Percentiles rank a stretch among this genome's conserved stretches.
These are phyloP conservation scores for Porphyrio hochstetteri DNA, from an alignment of 2,113 vertebrate genomes.

Conservation along the genomic window DNA sequence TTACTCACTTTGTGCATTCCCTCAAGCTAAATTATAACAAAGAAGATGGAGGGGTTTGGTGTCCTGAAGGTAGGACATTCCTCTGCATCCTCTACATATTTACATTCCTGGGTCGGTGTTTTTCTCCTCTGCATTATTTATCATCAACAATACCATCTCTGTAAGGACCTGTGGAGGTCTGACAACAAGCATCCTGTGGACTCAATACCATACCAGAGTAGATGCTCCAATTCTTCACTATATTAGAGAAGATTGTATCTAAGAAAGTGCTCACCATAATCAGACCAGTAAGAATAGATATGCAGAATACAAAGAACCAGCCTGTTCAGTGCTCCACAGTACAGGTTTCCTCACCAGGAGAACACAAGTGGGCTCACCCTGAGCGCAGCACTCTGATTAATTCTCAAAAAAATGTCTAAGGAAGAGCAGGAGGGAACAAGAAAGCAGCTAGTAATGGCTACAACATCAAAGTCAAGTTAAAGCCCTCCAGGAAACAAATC, in stretches of 20 bases:
- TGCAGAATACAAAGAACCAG: neutral
- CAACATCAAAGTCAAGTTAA: neutral
- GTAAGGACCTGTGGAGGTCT: neutral
- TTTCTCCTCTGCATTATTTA: fast-evolving
- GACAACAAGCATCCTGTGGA: neutral
- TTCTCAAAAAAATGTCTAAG: neutral
- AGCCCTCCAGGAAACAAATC: neutral
- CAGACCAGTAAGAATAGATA: neutral
- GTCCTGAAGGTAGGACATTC: neutral
- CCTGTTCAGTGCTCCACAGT: fast-evolving
- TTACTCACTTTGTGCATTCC: neutral
- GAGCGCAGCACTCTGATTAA: neutral
- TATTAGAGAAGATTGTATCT: neutral
- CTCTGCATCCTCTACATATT: neutral
- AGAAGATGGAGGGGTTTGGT: neutral
- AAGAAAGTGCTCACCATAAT: neutral
- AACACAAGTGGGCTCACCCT: neutral
- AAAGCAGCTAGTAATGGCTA: neutral
- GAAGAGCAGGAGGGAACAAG: neutral
- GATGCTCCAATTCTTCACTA: neutral
- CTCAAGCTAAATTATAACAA: neutral
- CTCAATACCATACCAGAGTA: neutral
- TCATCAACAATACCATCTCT: neutral
- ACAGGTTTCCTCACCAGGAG: neutral
- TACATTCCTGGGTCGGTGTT: fast-evolving